These are phyloP conservation scores for Myripristis murdjan DNA, from an alignment of 2,797 vertebrate genomes.

Conservation along the genomic window DNA sequence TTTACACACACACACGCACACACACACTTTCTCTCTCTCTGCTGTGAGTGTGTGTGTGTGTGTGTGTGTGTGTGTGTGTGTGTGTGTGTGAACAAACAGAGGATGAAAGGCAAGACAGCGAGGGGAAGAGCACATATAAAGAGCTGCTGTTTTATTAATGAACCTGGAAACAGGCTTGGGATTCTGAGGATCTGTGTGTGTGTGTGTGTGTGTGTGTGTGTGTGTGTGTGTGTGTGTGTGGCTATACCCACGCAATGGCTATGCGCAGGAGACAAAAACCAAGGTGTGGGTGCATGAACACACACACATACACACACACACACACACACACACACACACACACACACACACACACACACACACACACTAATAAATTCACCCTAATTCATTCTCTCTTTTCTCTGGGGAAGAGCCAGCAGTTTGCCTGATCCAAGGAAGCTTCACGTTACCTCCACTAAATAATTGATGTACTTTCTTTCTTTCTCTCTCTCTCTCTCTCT, in stretches of 20 bases:
- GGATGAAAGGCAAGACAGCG: conserved; percentile 85
- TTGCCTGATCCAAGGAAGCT: conserved; percentile 99
- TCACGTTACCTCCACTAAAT: conserved; percentile 99
- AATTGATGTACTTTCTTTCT: conserved; percentile 94
- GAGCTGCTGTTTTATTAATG: conserved; percentile 89
- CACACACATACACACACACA: too few species aligned
- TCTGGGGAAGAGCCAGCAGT: conserved; percentile 95
- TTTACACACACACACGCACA: conserved; percentile 55
- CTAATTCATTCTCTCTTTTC: conserved; percentile 99
- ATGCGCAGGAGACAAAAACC: conserved; percentile 49
- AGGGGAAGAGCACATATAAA: conserved; percentile 86
- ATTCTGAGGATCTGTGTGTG: conserved; percentile 73
- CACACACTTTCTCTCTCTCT: too few species aligned
- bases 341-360: conserved; percentile 44
- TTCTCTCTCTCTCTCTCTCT: conserved; percentile 67
- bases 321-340: conserved; percentile 55
- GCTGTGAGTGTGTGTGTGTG: too few species aligned
- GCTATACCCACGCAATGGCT: conserved; percentile 39
- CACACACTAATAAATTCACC: conserved; percentile 94
- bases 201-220: conserved; percentile 50
- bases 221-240: conserved; percentile 45
- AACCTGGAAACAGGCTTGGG: conserved; percentile 84
- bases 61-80: too few species aligned
- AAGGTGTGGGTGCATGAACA: conserved; percentile 61
- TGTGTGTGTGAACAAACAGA: conserved; percentile 86